Evolutionary conservation across 2,888 invertebrate genomes (phyloP).

Genomic region (Lasiommata megera): DNA sequence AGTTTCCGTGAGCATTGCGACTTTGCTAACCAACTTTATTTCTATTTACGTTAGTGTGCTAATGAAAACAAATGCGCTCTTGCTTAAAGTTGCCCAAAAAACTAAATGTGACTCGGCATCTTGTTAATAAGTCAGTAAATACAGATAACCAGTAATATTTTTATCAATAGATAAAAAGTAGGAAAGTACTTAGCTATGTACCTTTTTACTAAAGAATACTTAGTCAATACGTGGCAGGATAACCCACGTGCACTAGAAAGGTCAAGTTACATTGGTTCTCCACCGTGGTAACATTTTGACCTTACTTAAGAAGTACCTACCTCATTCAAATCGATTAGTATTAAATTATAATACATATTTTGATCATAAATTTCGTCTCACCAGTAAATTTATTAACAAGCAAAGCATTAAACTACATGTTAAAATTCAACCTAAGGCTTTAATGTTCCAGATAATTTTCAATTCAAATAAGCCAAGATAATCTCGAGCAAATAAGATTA

Average conservation of each 20-base stretch:
- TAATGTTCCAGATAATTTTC: conserved; percentile 37
- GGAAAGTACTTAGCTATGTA: too few relatives aligned
- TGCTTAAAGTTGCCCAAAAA: too few relatives aligned
- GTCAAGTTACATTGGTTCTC: not conserved
- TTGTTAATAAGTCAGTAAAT: too few relatives aligned
- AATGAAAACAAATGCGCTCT: too few relatives aligned
- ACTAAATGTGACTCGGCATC: too few relatives aligned
- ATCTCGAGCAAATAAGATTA: conserved; percentile 22
- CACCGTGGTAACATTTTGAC: not conserved
- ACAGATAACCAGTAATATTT: too few relatives aligned
- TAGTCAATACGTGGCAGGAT: too few relatives aligned
- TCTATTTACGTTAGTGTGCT: too few relatives aligned
- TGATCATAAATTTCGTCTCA: conserved; percentile 3
- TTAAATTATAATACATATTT: conserved; percentile 12
- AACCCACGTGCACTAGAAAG: not conserved
- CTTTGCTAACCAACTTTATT: too few relatives aligned
- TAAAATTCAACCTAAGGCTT: conserved; percentile 1
- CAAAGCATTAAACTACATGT: not conserved
- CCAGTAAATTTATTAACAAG: not conserved
- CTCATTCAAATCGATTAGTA: not conserved
- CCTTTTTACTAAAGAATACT: not conserved
- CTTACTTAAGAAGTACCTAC: not conserved
- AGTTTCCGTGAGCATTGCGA: too few relatives aligned
- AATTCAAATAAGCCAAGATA: conserved; percentile 20
- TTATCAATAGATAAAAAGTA: too few relatives aligned